A percentile compares a stretch with the other conserved stretches of the same genome.
Evolutionary conservation across 2,888 invertebrate genomes (phyloP).

Genomic region (Cataglyphis cursor): DNA sequence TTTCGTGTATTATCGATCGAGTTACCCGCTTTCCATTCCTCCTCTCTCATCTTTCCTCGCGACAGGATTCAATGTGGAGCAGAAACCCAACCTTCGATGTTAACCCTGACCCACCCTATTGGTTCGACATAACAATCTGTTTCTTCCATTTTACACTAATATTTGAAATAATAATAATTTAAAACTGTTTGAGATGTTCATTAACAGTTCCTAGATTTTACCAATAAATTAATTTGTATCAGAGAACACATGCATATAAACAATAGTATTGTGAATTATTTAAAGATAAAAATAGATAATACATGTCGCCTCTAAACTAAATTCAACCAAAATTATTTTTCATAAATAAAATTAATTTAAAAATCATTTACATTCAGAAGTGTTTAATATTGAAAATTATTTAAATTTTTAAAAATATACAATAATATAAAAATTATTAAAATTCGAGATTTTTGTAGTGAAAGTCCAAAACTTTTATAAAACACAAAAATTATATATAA

Average conservation of each 20-base stretch:
- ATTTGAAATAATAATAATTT: slow-evolving; percentile 2
- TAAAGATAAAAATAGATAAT: neutral
- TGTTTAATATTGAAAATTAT: neutral
- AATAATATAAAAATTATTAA: neutral
- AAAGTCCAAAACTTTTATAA: neutral
- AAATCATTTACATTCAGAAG: neutral
- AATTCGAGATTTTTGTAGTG: neutral
- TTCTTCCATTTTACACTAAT: neutral
- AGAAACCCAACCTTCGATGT: slow-evolving; percentile 77
- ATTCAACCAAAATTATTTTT: neutral
- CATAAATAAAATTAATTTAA: neutral
- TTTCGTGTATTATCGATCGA: slow-evolving; percentile 70
- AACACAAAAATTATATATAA: neutral
- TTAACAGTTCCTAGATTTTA: neutral
- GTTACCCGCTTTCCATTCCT: slow-evolving; percentile 47
- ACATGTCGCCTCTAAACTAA: neutral
- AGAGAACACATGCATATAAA: neutral
- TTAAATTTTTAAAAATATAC: neutral
- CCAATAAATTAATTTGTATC: neutral
- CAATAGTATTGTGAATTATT: neutral
- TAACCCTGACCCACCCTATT: slow-evolving; percentile 80
- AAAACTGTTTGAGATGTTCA: neutral
- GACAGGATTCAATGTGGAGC: slow-evolving; percentile 52
- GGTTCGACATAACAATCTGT: neutral
- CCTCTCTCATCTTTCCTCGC: slow-evolving; percentile 22